Base-by-base conservation (phyloP, 2,888 invertebrate species). In the Brachylomia viminalis region DNA sequence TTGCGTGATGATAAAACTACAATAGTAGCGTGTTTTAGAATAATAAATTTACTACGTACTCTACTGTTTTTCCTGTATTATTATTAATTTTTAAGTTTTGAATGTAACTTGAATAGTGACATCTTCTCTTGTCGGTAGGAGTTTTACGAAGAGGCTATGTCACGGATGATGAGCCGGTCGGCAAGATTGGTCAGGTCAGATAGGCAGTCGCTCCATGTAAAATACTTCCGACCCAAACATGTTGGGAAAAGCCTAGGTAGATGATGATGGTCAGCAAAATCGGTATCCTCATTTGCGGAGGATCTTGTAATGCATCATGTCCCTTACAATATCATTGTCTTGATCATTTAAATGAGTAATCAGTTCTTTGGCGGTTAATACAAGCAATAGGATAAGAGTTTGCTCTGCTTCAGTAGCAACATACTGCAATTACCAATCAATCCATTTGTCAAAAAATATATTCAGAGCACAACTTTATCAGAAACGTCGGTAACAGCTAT, bases 1-100 rank as follows among this genome's bases (percentile, higher is more conserved):
- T 67, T 47, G 82, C 70, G 70, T 82, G 82, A 30, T 64, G 61
- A 61, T 70, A 61, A 76, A 61, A 52, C 49, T n/a, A 78, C 49
- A 64, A 45, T 23, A 56, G 69, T 66, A n/a, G 69, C 80, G 59
- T 80, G 79, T 82, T 69, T 42, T 52, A 59, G 23, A 65, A 54
- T 59, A 75, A 52, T 80, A 65, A 38, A 64, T 30, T 2, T 59
- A 33, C 38, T 27, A 42, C 62, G 3, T 38, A 67, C 47, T 58
- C 23, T 7, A 80, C 33, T 38, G 42, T 56, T 65, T 58, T 56
- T 15, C 8, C 23, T 65, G 5, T 61, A 65, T 45, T 65, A 17
- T 61, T 27, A 66, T 75, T 75, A 15, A 65, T 27, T 56, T 45
- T 23, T 6, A 49, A 33, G 54, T 75, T 67, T 56, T 79, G 67